These are phyloP conservation scores for Yasuhikotakia modesta DNA, from an alignment of 2,797 vertebrate species.

Conservation along the genomic window DNA sequence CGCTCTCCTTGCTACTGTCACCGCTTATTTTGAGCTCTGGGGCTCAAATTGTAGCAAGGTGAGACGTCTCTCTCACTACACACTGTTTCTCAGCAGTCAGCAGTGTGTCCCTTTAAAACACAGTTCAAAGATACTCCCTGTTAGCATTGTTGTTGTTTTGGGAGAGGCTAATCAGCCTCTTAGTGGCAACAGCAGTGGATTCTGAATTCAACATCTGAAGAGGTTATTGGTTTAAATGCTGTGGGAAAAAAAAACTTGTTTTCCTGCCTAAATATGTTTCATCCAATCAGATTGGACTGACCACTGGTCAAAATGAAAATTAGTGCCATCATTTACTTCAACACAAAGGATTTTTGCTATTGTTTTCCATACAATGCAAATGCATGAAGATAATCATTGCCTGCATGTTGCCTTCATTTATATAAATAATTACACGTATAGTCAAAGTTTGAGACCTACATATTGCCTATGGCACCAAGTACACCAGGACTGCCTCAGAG, in stretches of 20 bases:
- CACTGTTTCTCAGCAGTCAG: conserved; percentile 59
- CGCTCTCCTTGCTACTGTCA: conserved; percentile 60
- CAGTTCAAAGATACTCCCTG: conserved; percentile 66
- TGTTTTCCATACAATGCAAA: too few relatives aligned
- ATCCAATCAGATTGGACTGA: too few relatives aligned
- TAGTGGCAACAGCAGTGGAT: background rate
- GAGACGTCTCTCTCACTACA: conserved; percentile 49
- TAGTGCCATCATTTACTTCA: too few relatives aligned
- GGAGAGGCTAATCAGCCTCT: conserved; percentile 1
- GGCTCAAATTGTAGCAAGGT: conserved; percentile 48
- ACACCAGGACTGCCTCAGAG: background rate
- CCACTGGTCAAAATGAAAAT: too few relatives aligned
- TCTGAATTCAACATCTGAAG: background rate
- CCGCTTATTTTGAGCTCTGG: conserved; percentile 51
- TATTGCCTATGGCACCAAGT: background rate
- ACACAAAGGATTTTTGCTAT: too few relatives aligned
- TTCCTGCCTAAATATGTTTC: too few relatives aligned
- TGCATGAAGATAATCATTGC: too few relatives aligned
- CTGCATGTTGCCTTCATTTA: too few relatives aligned
- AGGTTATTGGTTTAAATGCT: background rate
- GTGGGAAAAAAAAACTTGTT: too few relatives aligned
- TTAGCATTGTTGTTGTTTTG: conserved; percentile 59
- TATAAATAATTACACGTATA: too few relatives aligned
- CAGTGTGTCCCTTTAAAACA: conserved; percentile 72
- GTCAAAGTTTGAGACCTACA: too few relatives aligned